Base-by-base conservation (phyloP, 2,888 invertebrate genomes). In the Chrysolina haemoptera region DNA sequence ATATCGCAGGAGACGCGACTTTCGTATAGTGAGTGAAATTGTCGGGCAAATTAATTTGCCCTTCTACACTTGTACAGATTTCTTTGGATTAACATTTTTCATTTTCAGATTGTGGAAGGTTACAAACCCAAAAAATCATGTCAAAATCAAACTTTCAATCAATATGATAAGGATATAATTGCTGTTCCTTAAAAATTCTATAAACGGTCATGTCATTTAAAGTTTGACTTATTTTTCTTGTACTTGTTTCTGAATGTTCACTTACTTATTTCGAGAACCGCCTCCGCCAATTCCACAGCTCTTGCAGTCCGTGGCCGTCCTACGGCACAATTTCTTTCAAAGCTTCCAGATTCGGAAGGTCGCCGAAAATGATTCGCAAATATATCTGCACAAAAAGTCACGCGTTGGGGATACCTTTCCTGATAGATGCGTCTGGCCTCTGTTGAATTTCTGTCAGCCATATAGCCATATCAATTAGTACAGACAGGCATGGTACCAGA, bases 311-410 rank as follows among this genome's bases (percentile, higher is more conserved):
- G 41, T 40, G 16, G 18, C 41, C 63, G 35, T 63, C 63, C 35
- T 63, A 63, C 63, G 2, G 63, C 35, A 63, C 2, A 63, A 63
- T 63, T 3, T 63, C 63, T 63, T 63, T 63, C 63, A 63, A 63
- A 63, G 63, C 63, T 63, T 63, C 27, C 11, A 35, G 63, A 63
- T 63, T 63, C 63, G 63, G 63, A 63, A 63, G 22, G 35, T 27
- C 35, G 63, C 63, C 35, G 27, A 27, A 63, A 63, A 3, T 35
- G 27, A 8, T 63, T 63, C 41, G 63, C 63, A 63, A 63, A 27
- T 27, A 63, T 63, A 9, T 63, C n/a, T n/a, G n/a, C 63, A 22
- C 63, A 11, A 22, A 8, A 6, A 12, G 27, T 27, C 27, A 3
- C 27, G 27, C 27, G 27, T 27, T 3, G 5, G 27, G 27, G 27